A percentile compares a stretch with the other conserved stretches of the same genome.
Conservation (phyloP, 2,113 vertebrate genomes). For the Oncorhynchus gorbuscha region DNA sequence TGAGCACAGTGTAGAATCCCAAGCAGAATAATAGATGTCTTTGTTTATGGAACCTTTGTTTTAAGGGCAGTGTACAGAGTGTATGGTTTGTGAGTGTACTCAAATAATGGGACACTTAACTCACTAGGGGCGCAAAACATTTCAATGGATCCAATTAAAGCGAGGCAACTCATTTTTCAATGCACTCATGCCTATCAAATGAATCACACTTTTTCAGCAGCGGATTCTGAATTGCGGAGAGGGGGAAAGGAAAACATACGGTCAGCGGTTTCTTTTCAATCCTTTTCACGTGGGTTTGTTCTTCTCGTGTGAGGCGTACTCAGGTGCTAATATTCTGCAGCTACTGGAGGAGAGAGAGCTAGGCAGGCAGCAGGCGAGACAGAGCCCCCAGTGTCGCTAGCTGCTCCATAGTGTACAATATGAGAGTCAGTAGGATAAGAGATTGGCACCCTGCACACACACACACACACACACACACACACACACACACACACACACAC, state of each 20-base stretch:
- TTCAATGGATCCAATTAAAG: constrained; percentile 68
- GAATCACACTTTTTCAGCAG: constrained; percentile 42
- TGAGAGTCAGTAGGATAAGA: neutral
- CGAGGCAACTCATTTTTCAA: constrained; percentile 64
- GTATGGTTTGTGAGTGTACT: constrained; percentile 35
- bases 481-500: too few species aligned
- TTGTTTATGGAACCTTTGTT: constrained; percentile 40
- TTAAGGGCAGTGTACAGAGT: constrained; percentile 31
- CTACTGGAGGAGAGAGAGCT: neutral
- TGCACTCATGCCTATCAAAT: constrained; percentile 64
- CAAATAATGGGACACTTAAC: constrained; percentile 60
- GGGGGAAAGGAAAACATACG: constrained; percentile 17
- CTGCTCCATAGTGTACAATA: neutral
- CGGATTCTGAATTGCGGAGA: constrained; percentile 35
- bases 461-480: too few species aligned
- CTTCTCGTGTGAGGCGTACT: constrained; percentile 23
- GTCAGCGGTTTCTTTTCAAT: constrained; percentile 66
- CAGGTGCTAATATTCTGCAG: constrained; percentile 52
- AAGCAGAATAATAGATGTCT: constrained; percentile 28
- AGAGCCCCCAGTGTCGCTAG: neutral
- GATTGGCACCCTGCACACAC: too few species aligned
- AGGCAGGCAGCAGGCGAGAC: neutral
- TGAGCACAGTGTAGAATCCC: constrained; percentile 9
- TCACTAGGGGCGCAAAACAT: constrained; percentile 49
- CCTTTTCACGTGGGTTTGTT: constrained; percentile 16